Evolutionary conservation across 1,140 invertebrate species (phyloP).

Genomic region (Gryllus bimaculatus): DNA sequence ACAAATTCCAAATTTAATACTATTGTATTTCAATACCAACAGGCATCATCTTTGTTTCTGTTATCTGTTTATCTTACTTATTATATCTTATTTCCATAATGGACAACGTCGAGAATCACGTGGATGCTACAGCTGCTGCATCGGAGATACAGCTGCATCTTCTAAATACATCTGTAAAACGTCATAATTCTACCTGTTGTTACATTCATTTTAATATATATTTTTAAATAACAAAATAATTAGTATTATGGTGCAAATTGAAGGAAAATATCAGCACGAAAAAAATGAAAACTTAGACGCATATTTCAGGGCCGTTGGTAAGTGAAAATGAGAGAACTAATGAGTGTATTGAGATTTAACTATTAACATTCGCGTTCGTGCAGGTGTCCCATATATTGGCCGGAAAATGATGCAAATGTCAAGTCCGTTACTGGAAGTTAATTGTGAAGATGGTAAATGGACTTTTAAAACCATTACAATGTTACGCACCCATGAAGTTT

Average conservation of each 20-base stretch:
- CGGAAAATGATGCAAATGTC: slow-evolving; percentile 51
- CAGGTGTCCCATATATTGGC: slow-evolving; percentile 43
- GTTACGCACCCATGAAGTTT: slow-evolving; percentile 30
- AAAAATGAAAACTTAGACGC: slow-evolving; percentile 53
- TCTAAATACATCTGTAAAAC: no score
- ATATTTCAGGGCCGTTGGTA: slow-evolving; percentile 50
- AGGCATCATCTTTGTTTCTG: no score
- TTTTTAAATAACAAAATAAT: no score
- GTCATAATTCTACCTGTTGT: no score
- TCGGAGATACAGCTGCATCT: no score
- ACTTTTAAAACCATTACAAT: slow-evolving; percentile 43
- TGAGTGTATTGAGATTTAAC: background rate
- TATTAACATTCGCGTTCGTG: background rate
- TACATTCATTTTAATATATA: no score
- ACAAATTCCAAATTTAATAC: no score
- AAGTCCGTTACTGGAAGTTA: slow-evolving; percentile 47
- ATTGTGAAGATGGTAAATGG: slow-evolving; percentile 43
- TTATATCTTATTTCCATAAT: no score
- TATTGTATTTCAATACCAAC: no score
- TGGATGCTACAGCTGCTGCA: no score
- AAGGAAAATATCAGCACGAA: slow-evolving; percentile 50
- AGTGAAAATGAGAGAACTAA: slow-evolving; percentile 24
- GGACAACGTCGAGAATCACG: no score
- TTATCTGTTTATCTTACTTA: no score
- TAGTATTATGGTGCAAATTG: slow-evolving; percentile 12